Base-by-base conservation (phyloP, 2,888 invertebrate genomes). In the Diaprepes abbreviatus region DNA sequence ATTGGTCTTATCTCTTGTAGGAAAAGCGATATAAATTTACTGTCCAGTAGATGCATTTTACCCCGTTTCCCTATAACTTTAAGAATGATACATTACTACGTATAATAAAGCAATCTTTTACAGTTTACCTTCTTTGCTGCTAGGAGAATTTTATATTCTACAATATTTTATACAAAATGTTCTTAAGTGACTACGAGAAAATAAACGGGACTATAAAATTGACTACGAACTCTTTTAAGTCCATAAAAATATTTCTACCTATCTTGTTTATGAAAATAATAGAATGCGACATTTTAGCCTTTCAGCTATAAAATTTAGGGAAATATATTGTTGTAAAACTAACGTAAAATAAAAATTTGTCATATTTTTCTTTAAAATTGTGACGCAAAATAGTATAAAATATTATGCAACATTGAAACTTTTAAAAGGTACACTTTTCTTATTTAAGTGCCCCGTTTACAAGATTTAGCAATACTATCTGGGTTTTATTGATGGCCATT, bases 71-170 rank as follows among this genome's bases (percentile, higher is more conserved):
- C 54, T 62, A 50, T 28, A 55, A 45, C 48, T 55, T 62, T 36
- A 40, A 31, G 54, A 40, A 45, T 62, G 33, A 45, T 60, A 48
- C 54, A 60, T 60, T 60, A 54, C 55, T 50, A 33, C 17, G 67
- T 35, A 67, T 67, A 67, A 67, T 67, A 67, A 60, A 67, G 58
- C 62, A 57, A 67, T 67, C 55, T 55, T 67, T 67, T 52, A 55
- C 35, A 62, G 54, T 43, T 66, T 50, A 59, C 17, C 36, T 45
- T 62, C 12, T 24, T 54, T 31, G 62, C 40, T 45, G 31, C 16
- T 14, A 35, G 54, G 28, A 54, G 35, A 62, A 67, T 67, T 67
- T 67, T 62, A 67, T 67, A 33, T 67, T 54, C 67, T 17, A 33
- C 45, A 50, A 67, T 67, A 67, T 62, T 62, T 67, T 55, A 67